A percentile compares a stretch with the other conserved stretches of the same genome.
Evolutionary conservation across 2,113 vertebrate genomes (phyloP).

Genomic region (Pogona vitticeps): DNA sequence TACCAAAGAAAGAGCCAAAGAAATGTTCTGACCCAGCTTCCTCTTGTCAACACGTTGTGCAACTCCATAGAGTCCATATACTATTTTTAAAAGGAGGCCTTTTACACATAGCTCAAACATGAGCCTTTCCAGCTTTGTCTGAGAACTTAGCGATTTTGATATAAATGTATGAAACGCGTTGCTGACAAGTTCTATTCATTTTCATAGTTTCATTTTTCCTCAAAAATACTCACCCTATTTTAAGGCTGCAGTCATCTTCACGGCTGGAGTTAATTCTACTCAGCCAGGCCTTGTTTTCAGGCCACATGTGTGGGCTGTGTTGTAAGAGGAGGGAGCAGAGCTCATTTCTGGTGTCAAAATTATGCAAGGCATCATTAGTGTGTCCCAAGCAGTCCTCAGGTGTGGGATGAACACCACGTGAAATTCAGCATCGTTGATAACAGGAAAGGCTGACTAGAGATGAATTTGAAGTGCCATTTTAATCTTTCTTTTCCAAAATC

Average conservation of each 20-base stretch:
- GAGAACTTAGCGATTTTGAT: conserved; percentile 60
- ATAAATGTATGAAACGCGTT: conserved; percentile 14
- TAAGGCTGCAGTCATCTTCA: no score
- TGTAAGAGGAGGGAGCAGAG: neutral
- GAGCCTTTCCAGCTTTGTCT: conserved; percentile 60
- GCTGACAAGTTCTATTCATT: neutral
- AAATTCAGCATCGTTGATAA: neutral
- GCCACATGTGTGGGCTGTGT: neutral
- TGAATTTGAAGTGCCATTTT: neutral
- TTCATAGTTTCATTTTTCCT: neutral
- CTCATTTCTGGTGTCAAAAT: no score
- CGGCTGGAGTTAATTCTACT: neutral
- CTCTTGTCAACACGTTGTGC: conserved; percentile 57
- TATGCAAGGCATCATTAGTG: neutral
- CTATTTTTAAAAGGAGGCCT: conserved; percentile 65
- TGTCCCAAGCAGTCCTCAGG: neutral
- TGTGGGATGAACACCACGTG: neutral
- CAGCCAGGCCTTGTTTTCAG: neutral
- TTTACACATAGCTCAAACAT: conserved; percentile 64
- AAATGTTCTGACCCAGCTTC: conserved; percentile 16
- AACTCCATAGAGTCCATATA: conserved; percentile 62
- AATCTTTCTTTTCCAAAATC: neutral
- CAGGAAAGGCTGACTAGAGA: neutral
- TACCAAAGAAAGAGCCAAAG: neutral
- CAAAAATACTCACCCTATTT: neutral